These are phyloP conservation scores for Motacilla alba DNA, from an alignment of 2,113 vertebrate species.

Conservation along the genomic window DNA sequence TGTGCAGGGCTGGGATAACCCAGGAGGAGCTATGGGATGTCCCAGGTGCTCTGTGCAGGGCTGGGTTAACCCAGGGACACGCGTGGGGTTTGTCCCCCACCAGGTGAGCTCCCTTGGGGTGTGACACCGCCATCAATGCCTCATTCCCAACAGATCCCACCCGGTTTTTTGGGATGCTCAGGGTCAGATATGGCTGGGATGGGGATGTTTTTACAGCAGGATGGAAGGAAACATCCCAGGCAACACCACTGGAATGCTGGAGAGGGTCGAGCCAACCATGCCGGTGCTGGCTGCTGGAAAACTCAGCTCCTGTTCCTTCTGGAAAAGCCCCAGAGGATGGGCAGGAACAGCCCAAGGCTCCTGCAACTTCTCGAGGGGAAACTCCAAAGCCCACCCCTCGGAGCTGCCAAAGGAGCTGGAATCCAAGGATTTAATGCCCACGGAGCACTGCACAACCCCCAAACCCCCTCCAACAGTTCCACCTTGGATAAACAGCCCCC, in stretches of 20 bases:
- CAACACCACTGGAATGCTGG: accelerated
- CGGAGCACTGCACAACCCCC: accelerated
- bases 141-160: accelerated
- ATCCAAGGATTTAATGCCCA: neutral
- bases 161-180: accelerated
- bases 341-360: neutral
- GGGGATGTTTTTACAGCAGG: neutral
- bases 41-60: neutral
- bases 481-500: neutral
- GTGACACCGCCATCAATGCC: accelerated
- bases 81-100: accelerated
- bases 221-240: neutral
- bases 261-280: neutral
- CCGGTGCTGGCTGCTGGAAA: neutral
- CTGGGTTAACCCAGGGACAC: neutral
- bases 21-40: accelerated
- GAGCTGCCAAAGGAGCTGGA: neutral
- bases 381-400: accelerated
- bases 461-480: accelerated
- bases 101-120: accelerated
- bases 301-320: neutral
- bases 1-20: neutral
- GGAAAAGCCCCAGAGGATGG: neutral
- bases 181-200: accelerated
- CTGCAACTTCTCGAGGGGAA: neutral